Percentiles rank a stretch among this genome's conserved stretches.
These are phyloP conservation scores for Pseudobourletiella spinata DNA, from an alignment of 1,140 invertebrate species.

Conservation along the genomic window DNA sequence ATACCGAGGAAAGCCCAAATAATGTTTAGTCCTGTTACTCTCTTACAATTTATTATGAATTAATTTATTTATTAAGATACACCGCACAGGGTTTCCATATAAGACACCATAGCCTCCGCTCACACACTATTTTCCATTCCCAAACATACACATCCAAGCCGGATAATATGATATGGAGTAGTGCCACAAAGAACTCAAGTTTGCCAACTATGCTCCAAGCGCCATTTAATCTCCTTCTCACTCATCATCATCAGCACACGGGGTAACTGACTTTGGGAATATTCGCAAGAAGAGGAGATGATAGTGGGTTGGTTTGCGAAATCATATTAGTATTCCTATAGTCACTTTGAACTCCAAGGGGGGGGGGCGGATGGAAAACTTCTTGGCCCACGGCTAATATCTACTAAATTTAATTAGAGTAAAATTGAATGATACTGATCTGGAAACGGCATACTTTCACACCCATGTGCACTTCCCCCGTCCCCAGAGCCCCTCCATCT, in stretches of 20 bases:
- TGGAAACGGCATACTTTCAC: neutral
- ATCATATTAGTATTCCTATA: too few species aligned
- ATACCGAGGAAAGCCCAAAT: conserved; percentile 2
- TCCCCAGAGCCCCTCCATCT: neutral
- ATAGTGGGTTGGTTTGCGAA: too few species aligned
- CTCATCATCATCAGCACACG: too few species aligned
- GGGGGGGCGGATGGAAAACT: too few species aligned
- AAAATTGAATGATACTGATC: neutral
- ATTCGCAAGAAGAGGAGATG: too few species aligned
- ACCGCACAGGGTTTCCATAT: neutral
- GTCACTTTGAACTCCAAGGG: too few species aligned
- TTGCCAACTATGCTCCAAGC: neutral
- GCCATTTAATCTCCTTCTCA: neutral
- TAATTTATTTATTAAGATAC: neutral
- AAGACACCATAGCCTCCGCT: neutral
- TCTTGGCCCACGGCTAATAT: neutral
- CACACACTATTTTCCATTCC: neutral
- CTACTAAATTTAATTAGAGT: neutral
- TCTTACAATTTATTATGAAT: neutral
- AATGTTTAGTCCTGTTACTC: neutral
- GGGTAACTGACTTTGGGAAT: too few species aligned
- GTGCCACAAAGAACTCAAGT: too few species aligned
- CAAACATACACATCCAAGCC: neutral
- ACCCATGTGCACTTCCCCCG: neutral
- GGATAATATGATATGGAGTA: neutral